Base-by-base conservation (phyloP, 2,888 invertebrate species). In the Drosophila longiperda region DNA sequence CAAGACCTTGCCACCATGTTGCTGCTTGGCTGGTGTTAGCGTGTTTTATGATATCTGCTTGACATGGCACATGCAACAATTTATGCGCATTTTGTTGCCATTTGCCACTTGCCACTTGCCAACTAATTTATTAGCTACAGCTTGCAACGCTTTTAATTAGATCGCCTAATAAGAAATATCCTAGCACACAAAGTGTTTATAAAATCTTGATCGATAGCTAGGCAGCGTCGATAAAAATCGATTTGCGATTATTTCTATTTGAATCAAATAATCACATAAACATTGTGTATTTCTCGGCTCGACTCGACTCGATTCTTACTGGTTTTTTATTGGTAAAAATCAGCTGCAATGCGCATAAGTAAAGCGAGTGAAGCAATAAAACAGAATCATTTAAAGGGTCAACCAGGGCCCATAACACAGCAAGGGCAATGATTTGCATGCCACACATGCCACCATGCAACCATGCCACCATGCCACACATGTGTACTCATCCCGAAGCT, bases 21-120 rank as follows among this genome's bases (percentile, higher is more conserved):
- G 11, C 12, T 20, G 11, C 12, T 20, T 12, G 33, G 52, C 20
- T 34, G 33, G 62, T 65, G 66, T 76, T 76, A 66, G 69, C 66
- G 83, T 79, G 79, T 66, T 79, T 82, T 77, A 79, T 83, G 79
- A 71, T 71, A 79, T 76, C 74, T 78, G 66, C 26, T 49, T 49
- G 45, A 49, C 42, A 29, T 29, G 62, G 74, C 76, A 65, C 69
- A 74, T 79, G 82, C 82, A 66, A 71, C 83, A 82, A 79, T 81
- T 75, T 83, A 81, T 82, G 73, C 78, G 62, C 73, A 82, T 57
- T 65, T 42, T 52, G 40, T 82, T 81, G 58, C 61, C 70, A 62
- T 73, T 79, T 71, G 49, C 68, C 52, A 40, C 54, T 59, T 62
- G 32, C n/a, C 29, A 7, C 23, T 49, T 17, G 29, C 45, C 45